A percentile compares a stretch with the other conserved stretches of the same genome.
Evolutionary conservation across 2,113 vertebrate species (phyloP).

Genomic region (Nycticorax nycticorax): DNA sequence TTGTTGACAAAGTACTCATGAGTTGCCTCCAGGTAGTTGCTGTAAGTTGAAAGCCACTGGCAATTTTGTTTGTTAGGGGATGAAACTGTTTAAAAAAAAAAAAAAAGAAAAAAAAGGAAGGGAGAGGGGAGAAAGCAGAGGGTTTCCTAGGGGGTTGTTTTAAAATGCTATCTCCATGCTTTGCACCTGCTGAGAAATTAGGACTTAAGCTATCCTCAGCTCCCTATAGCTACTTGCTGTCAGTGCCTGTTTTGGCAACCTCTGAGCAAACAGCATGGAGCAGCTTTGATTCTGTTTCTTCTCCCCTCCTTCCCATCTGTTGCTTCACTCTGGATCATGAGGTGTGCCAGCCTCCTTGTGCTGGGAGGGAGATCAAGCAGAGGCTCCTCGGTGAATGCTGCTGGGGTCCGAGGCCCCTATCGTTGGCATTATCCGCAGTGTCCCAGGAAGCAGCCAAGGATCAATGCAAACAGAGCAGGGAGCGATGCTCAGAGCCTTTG

Average conservation of each 20-base stretch:
- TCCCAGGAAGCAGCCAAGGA: not conserved
- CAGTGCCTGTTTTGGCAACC: not conserved
- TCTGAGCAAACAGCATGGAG: not conserved
- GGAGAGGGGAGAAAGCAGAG: not conserved
- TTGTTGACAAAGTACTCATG: not conserved
- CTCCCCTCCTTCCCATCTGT: slow-evolving; percentile 33
- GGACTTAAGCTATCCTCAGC: not conserved
- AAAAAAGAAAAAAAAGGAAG: not conserved
- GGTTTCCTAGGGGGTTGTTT: not conserved
- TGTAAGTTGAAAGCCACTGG: slow-evolving; percentile 44
- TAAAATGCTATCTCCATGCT: slow-evolving; percentile 6
- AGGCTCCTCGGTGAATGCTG: not conserved
- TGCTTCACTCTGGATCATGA: not conserved
- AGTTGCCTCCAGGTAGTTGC: not conserved
- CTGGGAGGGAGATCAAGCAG: not conserved
- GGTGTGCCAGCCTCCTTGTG: not conserved
- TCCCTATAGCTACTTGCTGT: not conserved
- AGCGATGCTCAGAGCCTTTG: not conserved
- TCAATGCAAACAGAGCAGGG: not conserved
- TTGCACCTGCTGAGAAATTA: slow-evolving; percentile 6
- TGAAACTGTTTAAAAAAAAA: slow-evolving; percentile 2
- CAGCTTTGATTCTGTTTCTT: slow-evolving; percentile 33
- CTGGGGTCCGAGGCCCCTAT: not conserved
- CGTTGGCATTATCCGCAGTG: not conserved
- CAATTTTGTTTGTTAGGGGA: slow-evolving; percentile 16